A percentile compares a stretch with the other conserved stretches of the same genome.
Conservation (phyloP, 2,797 vertebrate genomes). For the Hoplostethus mediterraneus region DNA sequence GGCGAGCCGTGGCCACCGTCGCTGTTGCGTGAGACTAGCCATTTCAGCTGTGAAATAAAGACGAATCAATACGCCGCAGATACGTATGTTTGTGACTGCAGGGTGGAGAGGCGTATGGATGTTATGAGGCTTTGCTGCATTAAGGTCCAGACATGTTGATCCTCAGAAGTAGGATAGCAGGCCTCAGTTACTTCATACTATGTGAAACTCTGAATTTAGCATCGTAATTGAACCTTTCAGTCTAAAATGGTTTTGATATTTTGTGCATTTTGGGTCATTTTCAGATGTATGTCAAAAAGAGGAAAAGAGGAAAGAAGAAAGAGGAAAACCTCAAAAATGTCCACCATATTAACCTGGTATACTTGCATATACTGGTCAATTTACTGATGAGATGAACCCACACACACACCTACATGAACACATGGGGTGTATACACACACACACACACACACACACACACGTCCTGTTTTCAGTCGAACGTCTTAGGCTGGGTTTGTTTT, state of each 20-base stretch:
- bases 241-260: neutral
- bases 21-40: slow-evolving; percentile 57
- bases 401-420: neutral
- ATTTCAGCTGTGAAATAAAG: slow-evolving; percentile 52
- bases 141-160: too few species aligned
- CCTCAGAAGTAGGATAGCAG: neutral
- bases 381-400: neutral
- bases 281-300: neutral
- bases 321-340: too few species aligned
- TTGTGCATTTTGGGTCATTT: neutral
- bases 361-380: neutral
- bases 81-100: neutral
- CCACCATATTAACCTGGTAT: neutral
- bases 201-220: neutral
- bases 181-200: neutral
- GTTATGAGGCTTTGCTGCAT: slow-evolving; percentile 30
- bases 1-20: slow-evolving; percentile 66
- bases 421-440: neutral
- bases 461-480: slow-evolving; percentile 14
- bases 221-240: neutral
- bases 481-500: slow-evolving; percentile 40
- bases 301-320: too few species aligned
- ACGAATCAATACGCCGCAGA: slow-evolving; percentile 52
- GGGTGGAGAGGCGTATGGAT: neutral
- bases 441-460: neutral